phyloP scores from a whole-genome alignment of 1,140 invertebrate species.

The Campoletis sonorensis region DNA sequence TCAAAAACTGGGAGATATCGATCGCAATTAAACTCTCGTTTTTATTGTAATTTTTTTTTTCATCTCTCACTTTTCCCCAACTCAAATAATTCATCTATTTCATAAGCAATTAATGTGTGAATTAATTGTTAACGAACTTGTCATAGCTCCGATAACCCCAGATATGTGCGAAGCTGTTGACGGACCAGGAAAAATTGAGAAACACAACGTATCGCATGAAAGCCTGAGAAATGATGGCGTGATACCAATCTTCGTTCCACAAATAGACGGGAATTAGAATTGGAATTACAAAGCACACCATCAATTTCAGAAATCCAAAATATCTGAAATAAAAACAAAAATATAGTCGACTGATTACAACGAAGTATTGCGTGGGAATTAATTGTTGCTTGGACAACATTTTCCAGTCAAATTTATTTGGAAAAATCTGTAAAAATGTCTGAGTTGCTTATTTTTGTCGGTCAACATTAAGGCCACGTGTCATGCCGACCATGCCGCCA shows the following conservation, averaged over 20 bases:
- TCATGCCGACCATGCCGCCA: too few species aligned
- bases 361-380: too few species aligned
- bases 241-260: conserved; percentile 78
- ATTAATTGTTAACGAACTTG: conserved; percentile 75
- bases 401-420: neutral
- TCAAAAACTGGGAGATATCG: too few species aligned
- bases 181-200: conserved; percentile 86
- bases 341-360: too few species aligned
- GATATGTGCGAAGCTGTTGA: conserved; percentile 86
- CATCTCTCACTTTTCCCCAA: neutral
- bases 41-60: neutral
- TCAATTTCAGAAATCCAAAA: conserved; percentile 83
- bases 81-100: neutral
- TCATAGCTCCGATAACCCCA: conserved; percentile 86
- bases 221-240: conserved; percentile 77
- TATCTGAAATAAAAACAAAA: conserved; percentile 74
- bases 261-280: conserved; percentile 82
- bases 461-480: too few species aligned
- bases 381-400: too few species aligned
- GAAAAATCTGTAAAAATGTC: too few species aligned
- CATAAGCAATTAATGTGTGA: neutral
- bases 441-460: too few species aligned
- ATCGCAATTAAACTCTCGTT: too few species aligned
- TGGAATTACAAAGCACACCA: conserved; percentile 86
- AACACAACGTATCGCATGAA: conserved; percentile 80